Evolutionary conservation across 2,888 invertebrate genomes (phyloP).

Genomic region (Chorisops tibialis): DNA sequence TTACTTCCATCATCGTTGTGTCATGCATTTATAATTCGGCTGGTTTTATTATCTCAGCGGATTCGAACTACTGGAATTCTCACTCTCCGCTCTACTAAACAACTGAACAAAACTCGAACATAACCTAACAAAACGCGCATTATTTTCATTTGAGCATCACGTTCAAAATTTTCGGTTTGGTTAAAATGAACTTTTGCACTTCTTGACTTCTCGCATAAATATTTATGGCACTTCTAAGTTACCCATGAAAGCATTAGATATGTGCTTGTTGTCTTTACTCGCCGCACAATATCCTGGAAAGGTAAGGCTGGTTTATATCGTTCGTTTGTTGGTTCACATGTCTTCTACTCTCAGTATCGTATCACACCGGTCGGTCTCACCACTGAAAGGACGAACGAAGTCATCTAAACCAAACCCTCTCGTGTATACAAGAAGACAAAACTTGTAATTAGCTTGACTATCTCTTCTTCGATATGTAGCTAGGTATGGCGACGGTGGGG

Average conservation of each 20-base stretch:
- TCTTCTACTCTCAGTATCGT: slow-evolving; percentile 6
- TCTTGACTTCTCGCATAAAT: slow-evolving; percentile 27
- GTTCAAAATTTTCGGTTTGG: slow-evolving; percentile 1
- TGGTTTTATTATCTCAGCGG: no score
- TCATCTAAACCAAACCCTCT: slow-evolving; percentile 19
- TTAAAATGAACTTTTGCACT: slow-evolving; percentile 27
- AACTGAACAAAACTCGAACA: no score
- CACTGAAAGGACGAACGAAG: slow-evolving; percentile 1
- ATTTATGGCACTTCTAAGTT: slow-evolving; percentile 26
- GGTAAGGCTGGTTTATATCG: no score
- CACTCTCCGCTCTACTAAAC: no score
- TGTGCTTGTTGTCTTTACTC: no score
- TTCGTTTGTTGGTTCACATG: no score
- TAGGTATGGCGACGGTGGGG: no score
- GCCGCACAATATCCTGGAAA: slow-evolving; percentile 20
- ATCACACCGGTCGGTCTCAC: slow-evolving; percentile 13
- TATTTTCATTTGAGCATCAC: neutral
- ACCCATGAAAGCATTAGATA: slow-evolving; percentile 24
- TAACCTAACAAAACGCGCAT: neutral
- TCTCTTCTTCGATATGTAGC: slow-evolving; percentile 2
- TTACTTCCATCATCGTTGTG: slow-evolving; percentile 24
- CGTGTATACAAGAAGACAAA: slow-evolving; percentile 18
- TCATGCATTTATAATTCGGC: slow-evolving; percentile 24
- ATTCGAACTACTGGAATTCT: no score
- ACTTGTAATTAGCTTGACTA: slow-evolving; percentile 25